phyloP scores from a whole-genome alignment of 2,888 invertebrate species.

The Oligia latruncula region DNA sequence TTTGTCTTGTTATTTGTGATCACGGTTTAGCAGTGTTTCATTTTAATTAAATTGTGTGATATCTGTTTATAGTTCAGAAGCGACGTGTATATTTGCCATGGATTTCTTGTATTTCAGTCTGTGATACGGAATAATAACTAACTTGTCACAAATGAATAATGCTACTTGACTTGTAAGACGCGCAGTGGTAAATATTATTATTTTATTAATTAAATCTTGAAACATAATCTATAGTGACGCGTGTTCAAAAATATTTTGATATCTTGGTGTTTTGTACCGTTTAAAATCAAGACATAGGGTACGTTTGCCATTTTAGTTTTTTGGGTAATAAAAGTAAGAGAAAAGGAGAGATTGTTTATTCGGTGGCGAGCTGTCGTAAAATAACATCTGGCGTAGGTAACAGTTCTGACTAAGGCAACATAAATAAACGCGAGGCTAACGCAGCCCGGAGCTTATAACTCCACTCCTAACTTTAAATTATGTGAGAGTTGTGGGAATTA shows the following conservation, averaged over 20 bases:
- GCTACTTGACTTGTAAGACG: slow-evolving; percentile 26
- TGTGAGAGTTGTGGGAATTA: slow-evolving; percentile 52
- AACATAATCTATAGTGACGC: slow-evolving; percentile 6
- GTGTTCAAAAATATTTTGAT: slow-evolving; percentile 2
- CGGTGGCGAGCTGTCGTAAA: slow-evolving; percentile 85
- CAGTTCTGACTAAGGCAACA: slow-evolving; percentile 87
- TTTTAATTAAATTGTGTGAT: slow-evolving; percentile 66
- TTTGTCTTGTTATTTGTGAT: slow-evolving; percentile 71
- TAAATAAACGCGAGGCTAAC: slow-evolving; percentile 86
- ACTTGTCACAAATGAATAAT: slow-evolving; percentile 24
- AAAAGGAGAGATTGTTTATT: slow-evolving; percentile 81
- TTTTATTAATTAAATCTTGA: slow-evolving; percentile 23
- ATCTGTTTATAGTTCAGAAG: slow-evolving; percentile 54
- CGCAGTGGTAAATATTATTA: slow-evolving; percentile 53
- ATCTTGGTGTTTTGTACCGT: background rate
- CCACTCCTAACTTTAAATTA: slow-evolving; percentile 66
- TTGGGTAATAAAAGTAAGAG: slow-evolving; percentile 66
- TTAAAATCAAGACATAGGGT: slow-evolving; percentile 9
- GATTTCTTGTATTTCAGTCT: slow-evolving; percentile 60
- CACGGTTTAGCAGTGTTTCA: slow-evolving; percentile 69
- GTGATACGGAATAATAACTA: slow-evolving; percentile 44
- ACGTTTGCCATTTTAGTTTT: slow-evolving; percentile 46
- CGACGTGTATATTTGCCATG: slow-evolving; percentile 53
- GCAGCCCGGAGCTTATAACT: slow-evolving; percentile 73
- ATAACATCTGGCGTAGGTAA: slow-evolving; percentile 88